A percentile compares a stretch with the other conserved stretches of the same genome.
phyloP scores from a whole-genome alignment of 2,113 vertebrate genomes.

The Cranoglanis bouderius region DNA sequence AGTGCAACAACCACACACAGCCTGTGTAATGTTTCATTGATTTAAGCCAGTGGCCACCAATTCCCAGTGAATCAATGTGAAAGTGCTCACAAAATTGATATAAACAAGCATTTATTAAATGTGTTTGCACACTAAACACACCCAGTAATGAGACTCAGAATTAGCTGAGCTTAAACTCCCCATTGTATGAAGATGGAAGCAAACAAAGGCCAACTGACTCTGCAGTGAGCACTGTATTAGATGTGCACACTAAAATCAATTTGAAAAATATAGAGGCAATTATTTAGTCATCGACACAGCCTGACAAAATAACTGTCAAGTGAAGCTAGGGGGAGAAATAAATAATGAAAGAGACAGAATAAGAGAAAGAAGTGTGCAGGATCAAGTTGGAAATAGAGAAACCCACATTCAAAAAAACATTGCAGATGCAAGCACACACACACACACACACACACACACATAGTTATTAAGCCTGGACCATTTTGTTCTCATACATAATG shows the following conservation, averaged over 20 bases:
- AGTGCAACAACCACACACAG: not conserved
- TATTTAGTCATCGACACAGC: slow-evolving; percentile 76
- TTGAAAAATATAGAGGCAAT: slow-evolving; percentile 79
- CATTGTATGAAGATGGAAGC: slow-evolving; percentile 42
- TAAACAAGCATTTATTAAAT: slow-evolving; percentile 28
- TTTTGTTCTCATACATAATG: slow-evolving; percentile 44
- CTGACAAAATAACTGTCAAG: slow-evolving; percentile 74
- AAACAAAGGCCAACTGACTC: slow-evolving; percentile 62
- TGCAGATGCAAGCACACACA: not conserved
- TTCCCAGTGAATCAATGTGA: slow-evolving; percentile 28
- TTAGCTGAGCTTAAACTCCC: slow-evolving; percentile 30
- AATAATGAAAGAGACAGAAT: slow-evolving; percentile 71
- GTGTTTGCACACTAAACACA: slow-evolving; percentile 34
- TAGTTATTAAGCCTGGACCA: slow-evolving; percentile 18
- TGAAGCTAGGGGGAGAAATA: slow-evolving; percentile 67
- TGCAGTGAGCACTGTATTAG: slow-evolving; percentile 71
- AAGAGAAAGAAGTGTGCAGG: slow-evolving; percentile 54
- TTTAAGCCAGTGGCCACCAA: not conserved
- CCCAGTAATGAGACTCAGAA: slow-evolving; percentile 55
- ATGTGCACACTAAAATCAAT: slow-evolving; percentile 75
- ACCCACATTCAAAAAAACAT: slow-evolving; percentile 3
- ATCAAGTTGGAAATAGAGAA: not conserved
- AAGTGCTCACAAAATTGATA: slow-evolving; percentile 9
- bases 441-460: not conserved
- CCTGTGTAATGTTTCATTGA: not conserved